phyloP scores from a whole-genome alignment of 1,140 invertebrate species.

The Drosophila suzukii region DNA sequence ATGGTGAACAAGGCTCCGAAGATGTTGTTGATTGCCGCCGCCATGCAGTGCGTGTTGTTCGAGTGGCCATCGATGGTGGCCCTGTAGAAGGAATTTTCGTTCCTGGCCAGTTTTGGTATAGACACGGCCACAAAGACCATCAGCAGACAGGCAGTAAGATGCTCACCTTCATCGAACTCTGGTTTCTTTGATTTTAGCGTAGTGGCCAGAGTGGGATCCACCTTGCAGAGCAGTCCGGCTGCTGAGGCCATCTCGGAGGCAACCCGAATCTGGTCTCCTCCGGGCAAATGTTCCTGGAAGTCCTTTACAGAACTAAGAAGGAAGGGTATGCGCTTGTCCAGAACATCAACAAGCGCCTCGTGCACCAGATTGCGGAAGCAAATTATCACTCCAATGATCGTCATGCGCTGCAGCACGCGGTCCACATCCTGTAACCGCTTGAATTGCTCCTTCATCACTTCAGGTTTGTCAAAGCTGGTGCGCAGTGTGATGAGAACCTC shows the following conservation, averaged over 20 bases:
- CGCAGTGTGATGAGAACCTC: constrained; percentile 95
- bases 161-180: constrained; percentile 94
- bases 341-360: constrained; percentile 96
- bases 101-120: constrained; percentile 97
- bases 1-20: constrained; percentile 98
- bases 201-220: constrained; percentile 96
- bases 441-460: constrained; percentile 99
- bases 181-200: constrained; percentile 94
- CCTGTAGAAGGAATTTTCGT: constrained; percentile 94
- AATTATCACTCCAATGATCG: constrained; percentile 98
- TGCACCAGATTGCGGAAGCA: constrained; percentile 97
- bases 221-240: constrained; percentile 95
- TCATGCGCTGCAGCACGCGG: constrained; percentile 97
- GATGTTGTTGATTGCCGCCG: constrained; percentile 97
- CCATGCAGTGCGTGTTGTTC: constrained; percentile 99
- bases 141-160: constrained; percentile 96
- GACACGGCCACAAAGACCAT: constrained; percentile 99
- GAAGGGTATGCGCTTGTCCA: constrained; percentile 98
- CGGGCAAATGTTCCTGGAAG: constrained; percentile 96
- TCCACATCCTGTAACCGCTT: constrained; percentile 96
- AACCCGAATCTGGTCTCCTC: constrained; percentile 95
- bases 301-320: constrained; percentile 97
- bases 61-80: constrained; percentile 97
- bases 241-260: constrained; percentile 99
- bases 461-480: constrained; percentile 98